phyloP scores from a whole-genome alignment of 2,888 invertebrate species.

The Scelioninae gen. 1 region DNA sequence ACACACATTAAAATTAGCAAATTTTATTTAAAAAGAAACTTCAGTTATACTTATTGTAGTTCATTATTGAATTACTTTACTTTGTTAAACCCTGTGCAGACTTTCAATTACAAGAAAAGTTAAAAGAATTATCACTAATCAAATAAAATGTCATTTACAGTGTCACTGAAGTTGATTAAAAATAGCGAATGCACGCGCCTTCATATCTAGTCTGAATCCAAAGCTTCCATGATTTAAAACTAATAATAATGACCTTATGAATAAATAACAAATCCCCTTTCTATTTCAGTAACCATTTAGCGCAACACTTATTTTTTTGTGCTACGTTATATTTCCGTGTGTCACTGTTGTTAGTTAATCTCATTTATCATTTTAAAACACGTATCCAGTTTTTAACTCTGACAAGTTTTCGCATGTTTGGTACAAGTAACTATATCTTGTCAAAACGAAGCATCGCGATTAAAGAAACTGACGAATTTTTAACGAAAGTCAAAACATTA shows the following conservation, averaged over 20 bases:
- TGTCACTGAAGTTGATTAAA: conserved; percentile 28
- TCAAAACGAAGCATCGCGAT: conserved; percentile 7
- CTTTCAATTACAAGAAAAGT: conserved; percentile 10
- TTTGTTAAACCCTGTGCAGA: not conserved
- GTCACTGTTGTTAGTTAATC: conserved; percentile 26
- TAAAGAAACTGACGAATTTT: not conserved
- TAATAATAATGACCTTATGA: conserved; percentile 42
- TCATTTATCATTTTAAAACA: not conserved
- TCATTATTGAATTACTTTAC: no score
- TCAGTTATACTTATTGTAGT: no score
- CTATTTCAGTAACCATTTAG: conserved; percentile 25
- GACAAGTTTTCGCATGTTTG: not conserved
- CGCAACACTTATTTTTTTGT: conserved; percentile 23
- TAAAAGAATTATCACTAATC: conserved; percentile 29
- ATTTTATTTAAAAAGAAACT: no score
- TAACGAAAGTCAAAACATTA: conserved; percentile 17
- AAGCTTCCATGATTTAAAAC: conserved; percentile 9
- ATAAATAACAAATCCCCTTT: conserved; percentile 10
- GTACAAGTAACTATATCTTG: not conserved
- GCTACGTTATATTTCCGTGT: conserved; percentile 3
- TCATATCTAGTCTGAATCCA: conserved; percentile 6
- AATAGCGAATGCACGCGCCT: conserved; percentile 30
- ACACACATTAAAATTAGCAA: no score
- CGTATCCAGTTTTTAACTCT: not conserved
- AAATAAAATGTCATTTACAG: conserved; percentile 27